Evolutionary conservation across 2,113 vertebrate species (phyloP), one percentile per base, ranked within the genome.

Genomic region (Ellobius talpinus): DNA sequence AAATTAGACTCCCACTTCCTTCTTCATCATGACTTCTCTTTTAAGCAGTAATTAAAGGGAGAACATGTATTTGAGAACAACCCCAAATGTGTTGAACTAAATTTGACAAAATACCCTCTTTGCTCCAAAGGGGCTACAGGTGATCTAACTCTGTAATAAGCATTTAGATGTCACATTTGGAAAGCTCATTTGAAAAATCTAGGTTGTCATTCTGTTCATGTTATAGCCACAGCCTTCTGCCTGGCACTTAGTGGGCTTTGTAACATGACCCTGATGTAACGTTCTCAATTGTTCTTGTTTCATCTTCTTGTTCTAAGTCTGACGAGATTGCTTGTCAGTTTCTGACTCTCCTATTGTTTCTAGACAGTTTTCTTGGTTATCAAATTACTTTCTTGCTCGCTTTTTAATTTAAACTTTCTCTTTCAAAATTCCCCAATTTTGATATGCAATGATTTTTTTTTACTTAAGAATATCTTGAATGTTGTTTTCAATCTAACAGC

Each of bases 301-400:
- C 36, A 63, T 86, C 14, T 55, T 88, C 24, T 94, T 39, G 33
- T n/a, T 73, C 3, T 14, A 45, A 74, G 13, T n/a, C 47, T 87
- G 45, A 66, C 24, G 31, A 63, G 31, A 55, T 17, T 89, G 16
- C 55, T 79, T 90, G 14, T 78, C 52, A 85, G 61, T 93, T 61
- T 42, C 23, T 33, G 7, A 1, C 52, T 97, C 89, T 77, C n/a
- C 72, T 68, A 84, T 50, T 58, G 1, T 74, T 21, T 93, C 39
- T 70, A 81, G 70, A 89, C 39, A 36, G 45, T 72, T 73, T 94
- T 6, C 45, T 90, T 4, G 89, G 17, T 87, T 42, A 88, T 52
- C 17, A 96, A 39, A 63, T 87, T 65, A 89, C 58, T 92, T 92
- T 61, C 79, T 96, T 86, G 52, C 74, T 95, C 72, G 36, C 45